Percentiles rank a stretch among this genome's conserved stretches.
These are phyloP conservation scores for Bucorvus abyssinicus DNA, from an alignment of 2,797 vertebrate species.

Conservation along the genomic window DNA sequence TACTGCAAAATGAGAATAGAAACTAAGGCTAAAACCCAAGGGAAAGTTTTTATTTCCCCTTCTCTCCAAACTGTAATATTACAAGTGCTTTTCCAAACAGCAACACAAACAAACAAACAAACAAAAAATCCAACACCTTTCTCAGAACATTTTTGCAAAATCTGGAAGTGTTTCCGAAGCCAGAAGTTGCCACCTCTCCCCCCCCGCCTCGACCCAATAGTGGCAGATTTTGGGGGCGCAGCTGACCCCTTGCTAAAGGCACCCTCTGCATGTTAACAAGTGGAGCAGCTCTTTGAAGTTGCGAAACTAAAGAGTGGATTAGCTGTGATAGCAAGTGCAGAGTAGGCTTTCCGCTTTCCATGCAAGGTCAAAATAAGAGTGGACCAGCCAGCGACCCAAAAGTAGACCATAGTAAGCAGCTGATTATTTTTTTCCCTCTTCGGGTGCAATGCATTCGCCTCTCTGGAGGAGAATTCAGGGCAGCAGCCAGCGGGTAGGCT, in stretches of 20 bases:
- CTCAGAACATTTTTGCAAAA: not conserved
- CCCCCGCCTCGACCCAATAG: not conserved
- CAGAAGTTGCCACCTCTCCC: not conserved
- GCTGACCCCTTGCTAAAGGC: conserved; percentile 44
- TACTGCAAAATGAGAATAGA: not conserved
- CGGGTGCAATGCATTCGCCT: not conserved
- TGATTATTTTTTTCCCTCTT: conserved; percentile 61
- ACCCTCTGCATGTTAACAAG: conserved; percentile 39
- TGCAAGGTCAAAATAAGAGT: conserved; percentile 72
- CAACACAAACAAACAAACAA: not conserved
- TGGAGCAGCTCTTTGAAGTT: conserved; percentile 63
- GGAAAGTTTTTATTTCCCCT: conserved; percentile 6
- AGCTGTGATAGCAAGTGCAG: conserved; percentile 43
- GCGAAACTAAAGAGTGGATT: conserved; percentile 61
- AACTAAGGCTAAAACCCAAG: not conserved
- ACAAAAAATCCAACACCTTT: not conserved
- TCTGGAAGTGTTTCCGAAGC: not conserved
- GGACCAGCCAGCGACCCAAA: conserved; percentile 54
- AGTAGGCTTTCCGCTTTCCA: conserved; percentile 66
- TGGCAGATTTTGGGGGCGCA: conserved; percentile 34
- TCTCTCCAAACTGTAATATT: not conserved
- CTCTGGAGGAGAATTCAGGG: conserved; percentile 57
- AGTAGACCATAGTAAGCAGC: conserved; percentile 55
- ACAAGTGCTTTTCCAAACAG: not conserved
- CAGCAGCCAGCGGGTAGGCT: conserved; percentile 52